These are phyloP conservation scores for Falcaria lacertinaria DNA, from an alignment of 2,888 invertebrate species.

Conservation along the genomic window DNA sequence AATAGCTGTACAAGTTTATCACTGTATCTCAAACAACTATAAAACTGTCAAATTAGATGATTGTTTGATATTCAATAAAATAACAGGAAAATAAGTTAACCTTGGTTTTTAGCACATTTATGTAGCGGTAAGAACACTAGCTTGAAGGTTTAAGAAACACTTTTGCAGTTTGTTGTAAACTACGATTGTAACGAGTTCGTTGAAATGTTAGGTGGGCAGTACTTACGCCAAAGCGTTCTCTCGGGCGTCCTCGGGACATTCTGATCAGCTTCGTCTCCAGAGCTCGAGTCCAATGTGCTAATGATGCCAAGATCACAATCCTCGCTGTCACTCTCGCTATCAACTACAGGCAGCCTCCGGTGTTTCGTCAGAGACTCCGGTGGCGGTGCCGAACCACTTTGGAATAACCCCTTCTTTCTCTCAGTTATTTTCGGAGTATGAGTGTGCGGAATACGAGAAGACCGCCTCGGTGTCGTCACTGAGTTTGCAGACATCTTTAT, in stretches of 20 bases:
- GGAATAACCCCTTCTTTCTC: constrained; percentile 82
- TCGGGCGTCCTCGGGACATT: constrained; percentile 59
- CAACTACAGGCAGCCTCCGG: constrained; percentile 60
- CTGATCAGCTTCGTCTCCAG: constrained; percentile 64
- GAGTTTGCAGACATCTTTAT: constrained; percentile 41
- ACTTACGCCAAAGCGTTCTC: constrained; percentile 60
- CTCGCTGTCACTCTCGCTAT: constrained; percentile 73
- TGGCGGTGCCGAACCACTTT: constrained; percentile 39
- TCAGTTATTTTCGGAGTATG: constrained; percentile 81
- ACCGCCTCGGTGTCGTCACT: constrained; percentile 62
- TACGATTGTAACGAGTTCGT: not conserved
- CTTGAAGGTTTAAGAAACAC: too few relatives aligned
- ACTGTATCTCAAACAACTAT: too few relatives aligned
- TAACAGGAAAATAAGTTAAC: too few relatives aligned
- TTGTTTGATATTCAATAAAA: too few relatives aligned
- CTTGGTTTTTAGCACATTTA: too few relatives aligned
- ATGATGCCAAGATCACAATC: constrained; percentile 80
- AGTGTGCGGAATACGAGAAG: constrained; percentile 50
- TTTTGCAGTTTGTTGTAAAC: not conserved
- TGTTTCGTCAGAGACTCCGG: constrained; percentile 65
- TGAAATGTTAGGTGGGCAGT: constrained; percentile 1
- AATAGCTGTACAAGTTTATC: too few relatives aligned
- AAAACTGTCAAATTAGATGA: too few relatives aligned
- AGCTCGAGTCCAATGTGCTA: constrained; percentile 74
- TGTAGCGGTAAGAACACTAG: too few relatives aligned